These are phyloP conservation scores for Chroicocephalus ridibundus DNA, from an alignment of 2,113 vertebrate genomes.

Conservation along the genomic window DNA sequence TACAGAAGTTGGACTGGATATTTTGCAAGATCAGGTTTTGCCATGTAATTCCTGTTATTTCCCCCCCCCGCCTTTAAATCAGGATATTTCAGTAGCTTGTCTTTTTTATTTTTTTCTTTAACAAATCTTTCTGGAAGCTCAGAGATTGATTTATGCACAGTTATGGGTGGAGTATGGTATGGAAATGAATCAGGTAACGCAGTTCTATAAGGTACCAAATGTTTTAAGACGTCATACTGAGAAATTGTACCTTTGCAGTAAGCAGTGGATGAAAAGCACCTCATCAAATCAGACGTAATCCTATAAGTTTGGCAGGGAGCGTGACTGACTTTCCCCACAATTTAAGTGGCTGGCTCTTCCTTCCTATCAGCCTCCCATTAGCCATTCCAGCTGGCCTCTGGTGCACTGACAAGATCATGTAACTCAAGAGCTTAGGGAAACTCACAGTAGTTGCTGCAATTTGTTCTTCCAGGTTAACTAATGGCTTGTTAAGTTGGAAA, in stretches of 20 bases:
- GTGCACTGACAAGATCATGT: neutral
- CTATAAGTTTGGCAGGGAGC: neutral
- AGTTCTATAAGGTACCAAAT: neutral
- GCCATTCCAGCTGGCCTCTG: neutral
- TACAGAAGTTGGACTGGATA: neutral
- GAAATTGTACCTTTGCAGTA: neutral
- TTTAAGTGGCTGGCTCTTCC: neutral
- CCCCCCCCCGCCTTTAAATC: too few species aligned
- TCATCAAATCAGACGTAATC: neutral
- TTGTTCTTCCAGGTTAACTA: slow-evolving; percentile 63
- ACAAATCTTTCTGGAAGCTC: neutral
- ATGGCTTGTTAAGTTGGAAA: slow-evolving; percentile 47
- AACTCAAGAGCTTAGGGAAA: neutral
- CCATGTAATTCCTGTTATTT: neutral
- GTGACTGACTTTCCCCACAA: neutral
- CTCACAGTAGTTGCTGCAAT: neutral
- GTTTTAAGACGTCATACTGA: neutral
- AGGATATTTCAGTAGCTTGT: neutral
- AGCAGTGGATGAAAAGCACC: neutral
- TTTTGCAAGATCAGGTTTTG: neutral
- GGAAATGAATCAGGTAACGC: neutral
- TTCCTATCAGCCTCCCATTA: neutral
- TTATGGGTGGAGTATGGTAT: neutral
- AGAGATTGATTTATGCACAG: neutral
- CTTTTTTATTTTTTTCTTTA: neutral